These are phyloP conservation scores for Parnassius smintheus DNA, from an alignment of 2,888 invertebrate genomes.

Conservation along the genomic window DNA sequence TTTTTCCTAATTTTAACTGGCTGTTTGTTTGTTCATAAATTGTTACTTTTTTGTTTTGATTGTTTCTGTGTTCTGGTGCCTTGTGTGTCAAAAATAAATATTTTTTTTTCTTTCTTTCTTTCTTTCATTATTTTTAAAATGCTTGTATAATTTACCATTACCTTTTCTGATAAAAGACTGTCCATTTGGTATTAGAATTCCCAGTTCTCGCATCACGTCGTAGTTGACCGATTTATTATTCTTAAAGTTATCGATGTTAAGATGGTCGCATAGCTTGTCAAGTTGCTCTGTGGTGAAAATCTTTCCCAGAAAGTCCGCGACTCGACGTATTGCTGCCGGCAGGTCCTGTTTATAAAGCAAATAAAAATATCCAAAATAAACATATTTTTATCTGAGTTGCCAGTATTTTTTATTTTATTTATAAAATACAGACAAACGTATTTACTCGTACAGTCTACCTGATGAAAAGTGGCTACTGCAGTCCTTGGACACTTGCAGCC, in stretches of 20 bases:
- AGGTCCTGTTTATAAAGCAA: conserved; percentile 75
- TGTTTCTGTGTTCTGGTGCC: no score
- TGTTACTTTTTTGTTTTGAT: no score
- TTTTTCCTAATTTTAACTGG: no score
- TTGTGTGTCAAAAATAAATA: no score
- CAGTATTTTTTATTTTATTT: not conserved
- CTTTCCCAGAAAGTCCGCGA: conserved; percentile 84
- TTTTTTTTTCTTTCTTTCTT: no score
- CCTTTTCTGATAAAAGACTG: conserved; percentile 86
- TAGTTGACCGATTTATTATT: conserved; percentile 90
- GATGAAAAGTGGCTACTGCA: no score
- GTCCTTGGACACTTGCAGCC: no score
- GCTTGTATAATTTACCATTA: conserved; percentile 26
- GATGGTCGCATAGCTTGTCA: conserved; percentile 83
- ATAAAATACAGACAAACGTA: not conserved
- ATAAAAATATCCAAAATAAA: not conserved
- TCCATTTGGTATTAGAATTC: conserved; percentile 80
- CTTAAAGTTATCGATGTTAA: conserved; percentile 91
- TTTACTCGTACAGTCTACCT: no score
- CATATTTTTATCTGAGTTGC: not conserved
- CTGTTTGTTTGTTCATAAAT: no score
- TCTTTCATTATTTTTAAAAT: no score
- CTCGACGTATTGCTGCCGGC: conserved; percentile 75
- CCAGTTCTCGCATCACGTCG: conserved; percentile 82
- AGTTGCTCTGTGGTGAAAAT: conserved; percentile 81